A percentile compares a stretch with the other conserved stretches of the same genome.
Evolutionary conservation across 1,140 invertebrate species (phyloP).

Genomic region (Ceratosolen solmsi): DNA sequence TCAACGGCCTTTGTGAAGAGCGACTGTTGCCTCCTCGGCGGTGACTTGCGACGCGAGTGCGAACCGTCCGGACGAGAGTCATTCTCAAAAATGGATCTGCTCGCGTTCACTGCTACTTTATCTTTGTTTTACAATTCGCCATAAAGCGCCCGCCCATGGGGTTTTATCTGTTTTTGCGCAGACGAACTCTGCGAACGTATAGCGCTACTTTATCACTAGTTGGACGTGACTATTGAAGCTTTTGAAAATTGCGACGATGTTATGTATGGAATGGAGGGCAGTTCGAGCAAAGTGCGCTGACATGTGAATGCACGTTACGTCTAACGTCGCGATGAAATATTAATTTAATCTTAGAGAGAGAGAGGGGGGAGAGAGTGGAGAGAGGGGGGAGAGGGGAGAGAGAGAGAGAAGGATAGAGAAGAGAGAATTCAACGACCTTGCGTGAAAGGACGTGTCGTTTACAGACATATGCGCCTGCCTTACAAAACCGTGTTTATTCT

Average conservation of each 20-base stretch:
- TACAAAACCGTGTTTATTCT: neutral
- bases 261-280: neutral
- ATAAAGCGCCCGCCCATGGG: too few relatives aligned
- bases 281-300: neutral
- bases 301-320: neutral
- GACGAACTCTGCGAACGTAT: neutral
- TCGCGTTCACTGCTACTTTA: neutral
- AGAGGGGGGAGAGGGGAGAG: too few relatives aligned
- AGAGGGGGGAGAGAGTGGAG: too few relatives aligned
- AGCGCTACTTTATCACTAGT: neutral
- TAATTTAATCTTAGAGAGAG: neutral
- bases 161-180: too few relatives aligned
- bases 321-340: neutral
- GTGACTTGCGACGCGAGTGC: too few relatives aligned
- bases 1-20: neutral
- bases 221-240: neutral
- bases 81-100: neutral
- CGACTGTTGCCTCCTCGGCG: too few relatives aligned
- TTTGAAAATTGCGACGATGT: neutral
- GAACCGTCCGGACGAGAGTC: neutral
- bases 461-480: too few relatives aligned
- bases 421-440: too few relatives aligned
- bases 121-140: neutral
- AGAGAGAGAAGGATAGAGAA: too few relatives aligned
- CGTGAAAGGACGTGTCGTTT: too few relatives aligned